These are phyloP conservation scores for Schizopygopsis malacanthus DNA, from an alignment of 2,797 vertebrate species.

Conservation along the genomic window DNA sequence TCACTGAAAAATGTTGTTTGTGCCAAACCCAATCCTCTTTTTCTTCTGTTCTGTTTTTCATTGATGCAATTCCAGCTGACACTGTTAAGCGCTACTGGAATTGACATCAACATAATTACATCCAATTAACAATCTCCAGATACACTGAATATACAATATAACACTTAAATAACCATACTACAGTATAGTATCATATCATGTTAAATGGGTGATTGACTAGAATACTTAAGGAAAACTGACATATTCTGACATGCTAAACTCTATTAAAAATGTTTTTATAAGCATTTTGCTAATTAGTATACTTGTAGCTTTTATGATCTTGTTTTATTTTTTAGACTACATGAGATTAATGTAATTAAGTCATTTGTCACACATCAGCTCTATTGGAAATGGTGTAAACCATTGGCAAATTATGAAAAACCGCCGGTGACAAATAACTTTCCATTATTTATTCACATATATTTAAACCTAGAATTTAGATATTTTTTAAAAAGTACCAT, in stretches of 20 bases:
- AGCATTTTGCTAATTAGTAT: background rate
- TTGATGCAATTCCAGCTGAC: slow-evolving; percentile 2
- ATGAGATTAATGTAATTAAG: background rate
- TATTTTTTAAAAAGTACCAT: background rate
- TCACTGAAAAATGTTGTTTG: background rate
- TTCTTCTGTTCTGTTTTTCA: background rate
- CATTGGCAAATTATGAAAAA: background rate
- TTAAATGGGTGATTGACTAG: background rate
- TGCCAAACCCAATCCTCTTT: background rate
- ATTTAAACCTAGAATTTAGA: background rate
- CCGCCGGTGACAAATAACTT: no score
- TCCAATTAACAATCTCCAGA: background rate
- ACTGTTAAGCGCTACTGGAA: background rate
- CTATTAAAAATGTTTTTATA: background rate
- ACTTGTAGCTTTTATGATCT: background rate
- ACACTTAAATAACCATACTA: background rate
- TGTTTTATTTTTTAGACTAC: background rate
- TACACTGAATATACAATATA: background rate
- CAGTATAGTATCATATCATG: background rate
- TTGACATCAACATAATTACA: slow-evolving; percentile 10
- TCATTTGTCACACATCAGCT: background rate
- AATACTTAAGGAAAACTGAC: background rate
- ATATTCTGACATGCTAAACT: no score
- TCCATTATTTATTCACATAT: background rate
- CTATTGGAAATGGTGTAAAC: background rate